Evolutionary conservation across 2,797 vertebrate genomes (phyloP), one percentile per base, ranked within the genome.

Genomic region (Taeniopygia guttata): DNA sequence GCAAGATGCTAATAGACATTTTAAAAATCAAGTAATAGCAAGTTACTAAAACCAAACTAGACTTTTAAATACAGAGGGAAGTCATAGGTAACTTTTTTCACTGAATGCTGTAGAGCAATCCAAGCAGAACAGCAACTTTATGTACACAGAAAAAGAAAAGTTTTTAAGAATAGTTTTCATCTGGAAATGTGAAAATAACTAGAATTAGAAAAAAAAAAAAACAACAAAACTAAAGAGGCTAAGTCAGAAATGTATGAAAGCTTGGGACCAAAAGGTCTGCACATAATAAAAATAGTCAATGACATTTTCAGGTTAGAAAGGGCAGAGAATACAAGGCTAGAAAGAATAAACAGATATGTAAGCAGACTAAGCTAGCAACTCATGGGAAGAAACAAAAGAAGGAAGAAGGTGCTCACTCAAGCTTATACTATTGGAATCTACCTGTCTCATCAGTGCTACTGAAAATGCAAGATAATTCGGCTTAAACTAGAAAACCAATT

Each of bases 21-120:
- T 92, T 91, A 92, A 87, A 97, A 97, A 89, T 90, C 81, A 97
- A 91, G 87, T 94, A 96, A 94, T 43, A 95, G 67, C 96, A 95
- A 90, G 90, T 87, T 88, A 87, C 51, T 74, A 51, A 73, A 88
- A 63, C 19, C 74, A 89, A 95, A 93, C 48, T 19, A 83, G 67
- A 64, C 46, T 64, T 82, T 63, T 72, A 95, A 93, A 91, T 16
- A 73, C 21, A 56, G 25, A 58, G 11, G 68, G 48, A 93, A 90
- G 59, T 11, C 55, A 36, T 1, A 26, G 12, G 59, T 40, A 59
- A 56, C 49, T 49, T 82, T 32, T 36, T 43, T 46, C 25, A 21
- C 14, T n/a, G 10, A 81, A 78, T 13, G 30, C 18, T 69, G 12
- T 25, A 38, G 4, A 70, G 56, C 18, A 63, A 84, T 55, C 32